Evolutionary conservation across 2,113 vertebrate species (phyloP).

Genomic region (Corapipo altera): DNA sequence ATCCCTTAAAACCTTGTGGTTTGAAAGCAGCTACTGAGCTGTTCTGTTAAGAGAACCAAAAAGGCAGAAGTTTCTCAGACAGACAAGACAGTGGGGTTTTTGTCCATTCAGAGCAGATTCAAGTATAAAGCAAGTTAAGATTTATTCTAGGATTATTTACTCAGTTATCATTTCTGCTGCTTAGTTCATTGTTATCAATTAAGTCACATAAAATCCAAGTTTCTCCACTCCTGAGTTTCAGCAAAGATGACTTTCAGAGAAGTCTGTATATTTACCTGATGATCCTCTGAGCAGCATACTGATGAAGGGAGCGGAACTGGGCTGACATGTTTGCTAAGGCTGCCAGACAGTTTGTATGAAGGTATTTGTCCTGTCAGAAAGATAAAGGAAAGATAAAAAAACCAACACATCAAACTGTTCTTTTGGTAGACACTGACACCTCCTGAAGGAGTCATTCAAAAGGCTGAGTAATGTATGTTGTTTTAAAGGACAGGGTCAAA

Average conservation of each 20-base stretch:
- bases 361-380: slow-evolving; percentile 92
- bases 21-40: not conserved
- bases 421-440: not conserved
- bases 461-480: not conserved
- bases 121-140: not conserved
- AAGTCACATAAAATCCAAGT: not conserved
- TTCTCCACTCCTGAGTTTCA: not conserved
- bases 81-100: not conserved
- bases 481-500: not conserved
- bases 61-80: not conserved
- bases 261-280: slow-evolving; percentile 84
- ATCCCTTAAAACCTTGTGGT: not conserved
- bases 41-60: not conserved
- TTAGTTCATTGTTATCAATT: not conserved
- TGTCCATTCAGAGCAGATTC: not conserved
- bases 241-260: not conserved
- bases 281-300: slow-evolving; percentile 97
- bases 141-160: not conserved
- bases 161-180: not conserved
- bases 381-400: not conserved
- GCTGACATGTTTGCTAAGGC: slow-evolving; percentile 98
- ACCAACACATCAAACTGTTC: not conserved
- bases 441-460: not conserved
- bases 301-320: slow-evolving; percentile 95
- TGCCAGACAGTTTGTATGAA: slow-evolving; percentile 97